Percentiles rank a stretch among this genome's conserved stretches.
Conservation (phyloP, 2,113 vertebrate species). For the Climacteris rufus region DNA sequence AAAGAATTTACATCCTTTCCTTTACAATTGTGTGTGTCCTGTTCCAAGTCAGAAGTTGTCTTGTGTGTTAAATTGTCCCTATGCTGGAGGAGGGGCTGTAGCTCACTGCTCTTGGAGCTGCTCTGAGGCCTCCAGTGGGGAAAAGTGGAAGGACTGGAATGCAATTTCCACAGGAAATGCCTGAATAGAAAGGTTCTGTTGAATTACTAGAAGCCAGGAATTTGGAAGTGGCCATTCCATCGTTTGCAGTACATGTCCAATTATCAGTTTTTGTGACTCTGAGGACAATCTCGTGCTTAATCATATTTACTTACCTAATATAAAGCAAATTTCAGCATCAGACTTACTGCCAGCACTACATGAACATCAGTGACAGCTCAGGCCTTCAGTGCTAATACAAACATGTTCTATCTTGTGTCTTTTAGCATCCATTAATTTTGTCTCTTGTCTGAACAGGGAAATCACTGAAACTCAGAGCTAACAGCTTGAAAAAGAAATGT, state of each 20-base stretch:
- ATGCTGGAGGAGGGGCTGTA: background rate
- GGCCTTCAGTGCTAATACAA: background rate
- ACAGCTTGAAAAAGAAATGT: background rate
- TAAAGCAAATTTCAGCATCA: background rate
- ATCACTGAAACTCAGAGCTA: background rate
- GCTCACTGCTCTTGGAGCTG: background rate
- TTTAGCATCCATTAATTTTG: background rate
- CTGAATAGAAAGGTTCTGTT: background rate
- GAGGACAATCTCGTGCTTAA: background rate
- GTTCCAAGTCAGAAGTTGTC: rapidly evolving
- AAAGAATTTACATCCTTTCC: background rate
- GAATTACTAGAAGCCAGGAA: background rate
- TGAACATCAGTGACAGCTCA: background rate
- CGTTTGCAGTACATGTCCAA: background rate
- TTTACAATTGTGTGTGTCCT: background rate
- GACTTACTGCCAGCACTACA: background rate
- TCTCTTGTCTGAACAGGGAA: background rate
- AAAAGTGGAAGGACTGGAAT: background rate
- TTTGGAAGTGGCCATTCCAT: background rate
- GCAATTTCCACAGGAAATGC: background rate
- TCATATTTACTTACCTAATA: background rate
- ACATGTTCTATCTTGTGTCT: background rate
- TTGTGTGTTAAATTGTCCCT: background rate
- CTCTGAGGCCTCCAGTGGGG: background rate
- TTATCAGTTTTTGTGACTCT: background rate